Conservation (phyloP, 2,113 vertebrate genomes). For the Bos taurus region DNA sequence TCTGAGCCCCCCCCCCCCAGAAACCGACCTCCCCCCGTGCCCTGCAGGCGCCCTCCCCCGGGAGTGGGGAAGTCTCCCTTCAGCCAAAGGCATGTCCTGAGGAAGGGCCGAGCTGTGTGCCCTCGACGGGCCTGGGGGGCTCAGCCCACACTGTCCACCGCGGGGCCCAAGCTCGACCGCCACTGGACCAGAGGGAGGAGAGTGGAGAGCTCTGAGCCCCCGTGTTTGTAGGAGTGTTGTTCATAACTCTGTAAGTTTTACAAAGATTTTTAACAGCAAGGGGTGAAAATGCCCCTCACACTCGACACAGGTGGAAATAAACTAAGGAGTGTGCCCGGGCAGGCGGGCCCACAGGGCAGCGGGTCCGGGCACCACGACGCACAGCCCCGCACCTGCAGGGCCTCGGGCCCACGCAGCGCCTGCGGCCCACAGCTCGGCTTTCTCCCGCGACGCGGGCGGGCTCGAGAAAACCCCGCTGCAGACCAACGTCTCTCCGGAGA, state of each 20-base stretch:
- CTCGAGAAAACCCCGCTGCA: fast-evolving
- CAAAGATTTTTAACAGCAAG: neutral
- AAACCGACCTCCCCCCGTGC: neutral
- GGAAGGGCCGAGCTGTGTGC: neutral
- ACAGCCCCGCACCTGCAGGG: neutral
- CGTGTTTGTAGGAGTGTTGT: neutral
- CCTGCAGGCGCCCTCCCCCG: neutral
- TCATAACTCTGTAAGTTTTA: neutral
- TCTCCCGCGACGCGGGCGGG: too few relatives aligned
- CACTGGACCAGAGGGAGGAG: neutral
- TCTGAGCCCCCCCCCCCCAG: neutral
- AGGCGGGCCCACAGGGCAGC: neutral
- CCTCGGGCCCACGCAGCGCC: neutral
- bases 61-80: neutral
- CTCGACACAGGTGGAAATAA: neutral
- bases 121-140: fast-evolving
- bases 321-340: neutral
- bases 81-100: neutral
- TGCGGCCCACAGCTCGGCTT: fast-evolving
- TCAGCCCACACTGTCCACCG: too few relatives aligned
- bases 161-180: neutral
- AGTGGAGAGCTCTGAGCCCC: neutral
- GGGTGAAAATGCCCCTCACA: neutral
- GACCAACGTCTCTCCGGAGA: too few relatives aligned
- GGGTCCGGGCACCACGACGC: neutral